These are phyloP conservation scores for Pasiphila rectangulata DNA, from an alignment of 2,888 invertebrate genomes.

Conservation along the genomic window DNA sequence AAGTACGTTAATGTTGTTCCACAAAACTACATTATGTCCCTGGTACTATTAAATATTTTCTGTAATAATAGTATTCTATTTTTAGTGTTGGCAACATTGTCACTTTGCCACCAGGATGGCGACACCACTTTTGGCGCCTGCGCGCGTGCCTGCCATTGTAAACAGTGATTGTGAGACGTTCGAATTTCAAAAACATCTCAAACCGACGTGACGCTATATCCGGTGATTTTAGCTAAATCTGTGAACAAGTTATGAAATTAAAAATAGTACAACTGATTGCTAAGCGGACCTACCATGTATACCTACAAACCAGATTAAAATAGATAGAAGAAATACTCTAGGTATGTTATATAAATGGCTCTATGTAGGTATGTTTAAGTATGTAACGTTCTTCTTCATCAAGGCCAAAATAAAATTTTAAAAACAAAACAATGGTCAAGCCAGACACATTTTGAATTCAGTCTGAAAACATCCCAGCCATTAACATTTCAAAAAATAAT, in stretches of 20 bases:
- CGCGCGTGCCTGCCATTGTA: constrained; percentile 72
- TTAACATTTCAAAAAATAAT: constrained; percentile 18
- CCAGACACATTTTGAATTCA: constrained; percentile 12
- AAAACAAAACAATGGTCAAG: constrained; percentile 1
- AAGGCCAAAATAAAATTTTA: not conserved
- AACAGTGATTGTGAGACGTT: constrained; percentile 70
- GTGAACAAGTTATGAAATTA: constrained; percentile 20
- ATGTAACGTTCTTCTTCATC: no score
- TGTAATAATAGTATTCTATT: constrained; percentile 54
- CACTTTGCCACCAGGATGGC: constrained; percentile 50
- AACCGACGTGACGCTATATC: constrained; percentile 74
- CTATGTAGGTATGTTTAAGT: no score
- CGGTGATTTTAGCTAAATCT: constrained; percentile 57
- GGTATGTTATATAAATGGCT: no score
- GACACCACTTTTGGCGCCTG: constrained; percentile 67
- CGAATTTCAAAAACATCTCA: constrained; percentile 74
- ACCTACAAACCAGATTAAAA: no score
- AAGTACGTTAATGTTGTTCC: no score
- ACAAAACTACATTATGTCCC: not conserved
- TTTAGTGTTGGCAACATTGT: constrained; percentile 73
- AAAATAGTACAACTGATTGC: no score
- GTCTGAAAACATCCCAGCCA: constrained; percentile 11
- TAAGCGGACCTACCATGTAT: no score
- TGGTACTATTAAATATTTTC: no score
- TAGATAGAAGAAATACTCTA: no score